Conservation (phyloP, 2,113 vertebrate species). For the Castor canadensis region DNA sequence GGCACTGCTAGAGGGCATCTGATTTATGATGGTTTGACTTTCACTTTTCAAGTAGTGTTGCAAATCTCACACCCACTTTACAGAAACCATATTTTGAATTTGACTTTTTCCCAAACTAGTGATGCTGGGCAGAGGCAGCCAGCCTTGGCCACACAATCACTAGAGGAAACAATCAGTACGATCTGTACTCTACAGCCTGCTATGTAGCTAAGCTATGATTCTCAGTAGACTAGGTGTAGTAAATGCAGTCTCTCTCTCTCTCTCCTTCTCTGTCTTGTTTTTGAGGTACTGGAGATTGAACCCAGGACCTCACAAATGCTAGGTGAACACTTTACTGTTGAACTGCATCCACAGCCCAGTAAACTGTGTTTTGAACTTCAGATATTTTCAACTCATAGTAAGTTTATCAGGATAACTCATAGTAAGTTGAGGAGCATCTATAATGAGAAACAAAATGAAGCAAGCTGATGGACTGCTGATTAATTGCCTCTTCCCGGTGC, state of each 20-base stretch:
- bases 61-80: neutral
- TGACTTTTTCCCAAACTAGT: neutral
- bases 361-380: neutral
- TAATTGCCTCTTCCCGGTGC: neutral
- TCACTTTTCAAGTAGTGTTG: too few relatives aligned
- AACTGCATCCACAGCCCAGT: neutral
- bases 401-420: neutral
- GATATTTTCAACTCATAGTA: neutral
- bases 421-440: neutral
- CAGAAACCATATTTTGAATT: neutral
- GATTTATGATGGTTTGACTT: neutral
- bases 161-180: neutral
- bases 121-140: neutral
- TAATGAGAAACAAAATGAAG: slow-evolving; percentile 20
- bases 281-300: too few relatives aligned
- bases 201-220: neutral
- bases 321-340: neutral
- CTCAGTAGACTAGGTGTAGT: neutral
- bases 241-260: neutral
- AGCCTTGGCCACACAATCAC: neutral
- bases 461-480: neutral
- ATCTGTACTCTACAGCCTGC: neutral
- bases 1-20: neutral
- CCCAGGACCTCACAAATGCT: neutral
- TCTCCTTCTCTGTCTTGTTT: neutral